Conservation (phyloP, 2,113 vertebrate genomes). For the Eretmodus cyanostictus region DNA sequence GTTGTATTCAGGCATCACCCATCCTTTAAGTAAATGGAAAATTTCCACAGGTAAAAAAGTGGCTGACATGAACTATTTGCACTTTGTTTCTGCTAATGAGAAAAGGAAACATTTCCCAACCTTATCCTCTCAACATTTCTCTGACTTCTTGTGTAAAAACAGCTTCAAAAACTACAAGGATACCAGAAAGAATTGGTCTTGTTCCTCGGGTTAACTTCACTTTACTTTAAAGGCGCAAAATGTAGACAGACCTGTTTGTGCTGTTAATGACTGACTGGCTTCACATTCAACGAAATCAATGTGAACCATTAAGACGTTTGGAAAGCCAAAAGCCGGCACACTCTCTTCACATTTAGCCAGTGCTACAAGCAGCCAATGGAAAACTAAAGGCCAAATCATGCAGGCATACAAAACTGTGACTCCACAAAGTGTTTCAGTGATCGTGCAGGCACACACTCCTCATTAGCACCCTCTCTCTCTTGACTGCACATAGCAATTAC, state of each 20-base stretch:
- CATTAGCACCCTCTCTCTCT: background rate
- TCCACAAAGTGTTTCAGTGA: background rate
- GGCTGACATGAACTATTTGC: background rate
- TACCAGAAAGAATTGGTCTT: background rate
- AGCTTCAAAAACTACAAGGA: background rate
- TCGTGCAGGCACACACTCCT: background rate
- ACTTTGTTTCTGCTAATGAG: background rate
- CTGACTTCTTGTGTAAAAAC: background rate
- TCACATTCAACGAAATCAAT: background rate
- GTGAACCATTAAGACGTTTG: background rate
- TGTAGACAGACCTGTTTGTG: background rate
- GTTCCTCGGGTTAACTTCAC: background rate
- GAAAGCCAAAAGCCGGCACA: background rate
- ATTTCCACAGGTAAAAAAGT: background rate
- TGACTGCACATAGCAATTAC: constrained; percentile 29
- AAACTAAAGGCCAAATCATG: background rate
- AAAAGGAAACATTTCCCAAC: background rate
- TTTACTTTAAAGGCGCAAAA: background rate
- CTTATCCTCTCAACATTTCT: background rate
- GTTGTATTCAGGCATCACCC: background rate
- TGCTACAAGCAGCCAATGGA: background rate
- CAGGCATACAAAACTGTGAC: background rate
- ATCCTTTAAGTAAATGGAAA: background rate
- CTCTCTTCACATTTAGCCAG: background rate
- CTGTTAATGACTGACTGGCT: background rate